Conservation (phyloP, 1,140 invertebrate genomes). For the Drosophila simulans region DNA sequence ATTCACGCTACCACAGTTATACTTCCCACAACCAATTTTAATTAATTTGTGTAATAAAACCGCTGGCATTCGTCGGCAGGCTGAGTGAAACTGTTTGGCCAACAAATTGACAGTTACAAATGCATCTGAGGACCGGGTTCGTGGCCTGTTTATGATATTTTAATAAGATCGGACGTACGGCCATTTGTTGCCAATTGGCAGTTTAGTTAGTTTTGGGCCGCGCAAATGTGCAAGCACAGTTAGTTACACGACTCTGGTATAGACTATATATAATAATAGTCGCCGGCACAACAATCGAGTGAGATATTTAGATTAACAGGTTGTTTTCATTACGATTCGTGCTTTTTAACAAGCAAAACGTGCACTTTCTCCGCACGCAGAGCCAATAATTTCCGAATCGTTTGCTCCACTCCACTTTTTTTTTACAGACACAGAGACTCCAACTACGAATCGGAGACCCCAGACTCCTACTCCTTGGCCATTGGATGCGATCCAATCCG, state of each 20-base stretch:
- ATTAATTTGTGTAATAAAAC: slow-evolving; percentile 42
- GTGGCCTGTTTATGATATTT: slow-evolving; percentile 80
- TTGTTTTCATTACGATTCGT: slow-evolving; percentile 84
- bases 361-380: slow-evolving; percentile 84
- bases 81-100: slow-evolving; percentile 56
- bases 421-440: slow-evolving; percentile 33
- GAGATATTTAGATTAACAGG: slow-evolving; percentile 85
- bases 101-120: slow-evolving; percentile 80
- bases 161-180: slow-evolving; percentile 79
- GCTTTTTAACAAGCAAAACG: slow-evolving; percentile 84
- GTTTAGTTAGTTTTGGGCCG: slow-evolving; percentile 31
- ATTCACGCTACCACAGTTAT: no score
- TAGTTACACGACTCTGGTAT: slow-evolving; percentile 70
- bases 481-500: slow-evolving; percentile 36
- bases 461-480: slow-evolving; percentile 58
- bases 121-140: slow-evolving; percentile 51
- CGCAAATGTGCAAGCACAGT: slow-evolving; percentile 55
- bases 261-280: slow-evolving; percentile 83
- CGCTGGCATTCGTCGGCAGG: slow-evolving; percentile 23
- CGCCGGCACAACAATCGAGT: slow-evolving; percentile 72
- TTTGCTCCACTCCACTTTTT: slow-evolving; percentile 43
- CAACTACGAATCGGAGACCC: background rate
- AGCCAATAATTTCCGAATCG: slow-evolving; percentile 76
- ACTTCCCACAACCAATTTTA: background rate
- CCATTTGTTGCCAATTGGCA: slow-evolving; percentile 69